A percentile compares a stretch with the other conserved stretches of the same genome.
These are phyloP conservation scores for Leptodirus hochenwartii DNA, from an alignment of 2,888 invertebrate species.

Conservation along the genomic window DNA sequence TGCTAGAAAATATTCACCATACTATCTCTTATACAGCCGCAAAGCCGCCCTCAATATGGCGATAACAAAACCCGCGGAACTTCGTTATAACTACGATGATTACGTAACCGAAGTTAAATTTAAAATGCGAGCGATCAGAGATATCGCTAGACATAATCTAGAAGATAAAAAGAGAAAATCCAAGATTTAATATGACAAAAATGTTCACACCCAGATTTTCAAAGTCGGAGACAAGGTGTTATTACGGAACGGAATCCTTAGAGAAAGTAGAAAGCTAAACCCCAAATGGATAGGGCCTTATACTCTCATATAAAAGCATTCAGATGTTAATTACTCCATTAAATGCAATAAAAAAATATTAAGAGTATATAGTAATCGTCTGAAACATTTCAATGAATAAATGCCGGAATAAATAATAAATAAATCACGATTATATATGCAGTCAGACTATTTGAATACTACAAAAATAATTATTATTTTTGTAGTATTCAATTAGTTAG, in stretches of 20 bases:
- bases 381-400: conserved; percentile 1
- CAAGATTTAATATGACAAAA: neutral
- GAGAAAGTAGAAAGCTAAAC: neutral
- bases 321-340: conserved; percentile 1
- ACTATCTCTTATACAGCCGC: conserved; percentile 10
- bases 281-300: conserved; percentile 1
- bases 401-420: no score
- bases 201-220: neutral
- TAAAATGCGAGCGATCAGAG: conserved; percentile 5
- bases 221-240: neutral
- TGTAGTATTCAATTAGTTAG: no score
- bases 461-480: no score
- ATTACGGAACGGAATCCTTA: no score
- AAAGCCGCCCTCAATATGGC: conserved; percentile 7
- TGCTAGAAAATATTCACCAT: conserved; percentile 11
- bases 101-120: conserved; percentile 7
- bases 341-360: no score
- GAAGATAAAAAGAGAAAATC: neutral
- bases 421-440: no score
- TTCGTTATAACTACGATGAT: conserved; percentile 8
- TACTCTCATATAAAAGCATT: neutral
- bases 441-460: no score
- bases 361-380: neutral
- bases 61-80: conserved; percentile 1
- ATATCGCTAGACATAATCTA: neutral